A percentile compares a stretch with the other conserved stretches of the same genome.
Evolutionary conservation across 30 jellyfish, hydroid and myxozoan species (phyloP).

Genomic region (Aurelia sp.): DNA sequence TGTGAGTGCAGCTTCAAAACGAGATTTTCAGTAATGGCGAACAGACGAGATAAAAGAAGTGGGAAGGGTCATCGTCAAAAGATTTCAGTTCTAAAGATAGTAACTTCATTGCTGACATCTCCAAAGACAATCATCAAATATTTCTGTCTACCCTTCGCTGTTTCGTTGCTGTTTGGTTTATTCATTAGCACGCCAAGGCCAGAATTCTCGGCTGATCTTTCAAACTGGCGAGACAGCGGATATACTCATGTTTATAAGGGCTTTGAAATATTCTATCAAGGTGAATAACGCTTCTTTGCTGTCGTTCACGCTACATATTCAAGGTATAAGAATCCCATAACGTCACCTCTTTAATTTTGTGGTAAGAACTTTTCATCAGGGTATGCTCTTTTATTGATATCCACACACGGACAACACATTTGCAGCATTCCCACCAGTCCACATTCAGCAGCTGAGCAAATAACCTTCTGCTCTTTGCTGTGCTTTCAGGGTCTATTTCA

Average conservation of each 20-base stretch:
- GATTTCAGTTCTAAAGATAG: neutral
- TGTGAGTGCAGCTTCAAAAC: neutral
- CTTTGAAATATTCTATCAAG: constrained; percentile 75
- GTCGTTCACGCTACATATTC: no score
- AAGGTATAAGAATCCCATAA: no score
- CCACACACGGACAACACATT: no score
- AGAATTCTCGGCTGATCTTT: constrained; percentile 45
- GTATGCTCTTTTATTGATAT: no score
- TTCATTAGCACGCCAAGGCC: constrained; percentile 68
- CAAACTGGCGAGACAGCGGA: constrained; percentile 91
- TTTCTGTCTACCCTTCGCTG: constrained; percentile 29
- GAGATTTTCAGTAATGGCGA: constrained; percentile 18
- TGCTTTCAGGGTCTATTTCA: no score
- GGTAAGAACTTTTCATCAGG: no score
- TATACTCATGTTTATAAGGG: constrained; percentile 40
- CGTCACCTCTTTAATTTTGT: no score
- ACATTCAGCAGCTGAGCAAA: no score
- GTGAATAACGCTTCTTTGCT: neutral
- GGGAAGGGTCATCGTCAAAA: neutral
- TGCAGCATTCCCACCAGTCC: no score
- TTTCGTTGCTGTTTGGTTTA: constrained; percentile 43
- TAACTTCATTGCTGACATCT: no score
- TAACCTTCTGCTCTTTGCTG: no score
- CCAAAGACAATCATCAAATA: constrained; percentile 5
- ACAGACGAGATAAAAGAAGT: neutral